A percentile compares a stretch with the other conserved stretches of the same genome.
Evolutionary conservation across 1,140 invertebrate species (phyloP).

Genomic region (Manduca sexta): DNA sequence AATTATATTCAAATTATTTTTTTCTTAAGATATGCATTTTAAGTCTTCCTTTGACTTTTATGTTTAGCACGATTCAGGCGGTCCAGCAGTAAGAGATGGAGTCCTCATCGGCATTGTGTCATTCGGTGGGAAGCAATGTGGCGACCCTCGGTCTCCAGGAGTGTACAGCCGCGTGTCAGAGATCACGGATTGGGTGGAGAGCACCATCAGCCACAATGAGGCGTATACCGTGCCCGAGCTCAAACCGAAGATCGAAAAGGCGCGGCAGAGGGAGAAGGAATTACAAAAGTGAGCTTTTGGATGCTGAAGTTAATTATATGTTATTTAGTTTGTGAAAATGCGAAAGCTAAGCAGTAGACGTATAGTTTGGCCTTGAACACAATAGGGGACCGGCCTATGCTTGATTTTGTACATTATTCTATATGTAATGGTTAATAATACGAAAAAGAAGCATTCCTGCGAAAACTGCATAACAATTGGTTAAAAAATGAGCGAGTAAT

Average conservation of each 20-base stretch:
- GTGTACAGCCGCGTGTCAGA: constrained; percentile 53
- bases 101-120: constrained; percentile 54
- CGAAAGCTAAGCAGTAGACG: too few relatives aligned
- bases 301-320: too few relatives aligned
- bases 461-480: too few relatives aligned
- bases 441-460: too few relatives aligned
- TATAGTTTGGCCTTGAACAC: too few relatives aligned
- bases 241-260: constrained; percentile 42
- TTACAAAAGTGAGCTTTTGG: constrained; percentile 37
- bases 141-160: constrained; percentile 51
- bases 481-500: too few relatives aligned
- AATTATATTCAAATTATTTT: too few relatives aligned
- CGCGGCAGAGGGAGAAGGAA: constrained; percentile 39
- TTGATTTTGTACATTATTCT: too few relatives aligned
- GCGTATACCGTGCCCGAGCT: constrained; percentile 38
- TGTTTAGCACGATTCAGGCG: constrained; percentile 55
- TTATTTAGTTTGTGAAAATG: too few relatives aligned
- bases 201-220: constrained; percentile 43
- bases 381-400: too few relatives aligned
- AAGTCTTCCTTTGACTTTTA: background rate
- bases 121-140: constrained; percentile 59
- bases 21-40: too few relatives aligned
- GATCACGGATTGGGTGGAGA: constrained; percentile 50
- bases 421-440: too few relatives aligned
- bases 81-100: constrained; percentile 53